Evolutionary conservation across 2,797 vertebrate species (phyloP).

Genomic region (Poeciliopsis presidionis): DNA sequence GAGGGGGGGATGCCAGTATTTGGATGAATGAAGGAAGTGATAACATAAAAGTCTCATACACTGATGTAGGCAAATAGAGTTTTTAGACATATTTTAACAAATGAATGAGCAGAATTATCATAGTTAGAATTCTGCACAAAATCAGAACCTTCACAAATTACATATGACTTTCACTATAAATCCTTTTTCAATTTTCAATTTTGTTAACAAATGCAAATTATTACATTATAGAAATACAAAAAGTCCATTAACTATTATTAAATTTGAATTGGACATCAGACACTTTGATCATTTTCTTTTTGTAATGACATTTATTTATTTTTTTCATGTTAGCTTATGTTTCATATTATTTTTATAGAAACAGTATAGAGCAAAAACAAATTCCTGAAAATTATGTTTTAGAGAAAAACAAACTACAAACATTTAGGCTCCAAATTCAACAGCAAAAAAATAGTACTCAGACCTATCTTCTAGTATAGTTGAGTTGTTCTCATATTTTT

Average conservation of each 20-base stretch:
- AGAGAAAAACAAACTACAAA: neutral
- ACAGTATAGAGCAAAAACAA: neutral
- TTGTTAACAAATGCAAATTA: neutral
- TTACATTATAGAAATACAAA: neutral
- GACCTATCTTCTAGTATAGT: neutral
- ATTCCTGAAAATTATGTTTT: neutral
- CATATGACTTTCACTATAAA: neutral
- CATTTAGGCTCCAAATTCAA: neutral
- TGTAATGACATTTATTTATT: neutral
- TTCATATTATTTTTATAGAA: neutral
- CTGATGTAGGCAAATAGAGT: neutral
- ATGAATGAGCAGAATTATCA: neutral
- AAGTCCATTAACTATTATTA: neutral
- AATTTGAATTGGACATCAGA: neutral
- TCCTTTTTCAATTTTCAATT: neutral
- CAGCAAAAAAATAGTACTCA: neutral
- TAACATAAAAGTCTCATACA: neutral
- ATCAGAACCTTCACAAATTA: neutral
- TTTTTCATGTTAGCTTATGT: neutral
- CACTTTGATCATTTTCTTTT: neutral
- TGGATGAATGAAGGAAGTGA: neutral
- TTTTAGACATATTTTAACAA: neutral
- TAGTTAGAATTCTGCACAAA: neutral
- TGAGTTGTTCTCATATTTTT: neutral
- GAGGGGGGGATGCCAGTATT: constrained; percentile 11